Evolutionary conservation across 53 echinoderm and acorn worm species (phyloP).

Genomic region (Holothuria leucospilota): DNA sequence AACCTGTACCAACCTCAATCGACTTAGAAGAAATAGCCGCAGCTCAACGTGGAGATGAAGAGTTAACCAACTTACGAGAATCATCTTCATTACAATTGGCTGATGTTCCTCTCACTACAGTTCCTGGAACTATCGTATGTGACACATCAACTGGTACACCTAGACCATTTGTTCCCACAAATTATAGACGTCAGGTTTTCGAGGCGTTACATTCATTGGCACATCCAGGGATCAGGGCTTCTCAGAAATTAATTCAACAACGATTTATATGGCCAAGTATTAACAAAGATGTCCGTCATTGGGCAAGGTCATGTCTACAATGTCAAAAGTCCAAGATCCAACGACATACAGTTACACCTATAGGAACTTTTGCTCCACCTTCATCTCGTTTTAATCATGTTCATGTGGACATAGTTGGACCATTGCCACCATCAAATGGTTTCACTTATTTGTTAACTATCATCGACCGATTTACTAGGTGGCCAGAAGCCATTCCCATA

Average conservation of each 20-base stretch:
- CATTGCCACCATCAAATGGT: conserved; percentile 57
- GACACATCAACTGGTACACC: conserved; percentile 60
- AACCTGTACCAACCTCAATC: conserved; percentile 1
- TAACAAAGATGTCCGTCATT: conserved; percentile 66
- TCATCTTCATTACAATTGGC: conserved; percentile 48
- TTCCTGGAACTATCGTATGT: conserved; percentile 53
- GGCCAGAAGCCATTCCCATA: conserved; percentile 61
- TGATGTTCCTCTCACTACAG: conserved; percentile 15
- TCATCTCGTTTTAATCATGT: conserved; percentile 51
- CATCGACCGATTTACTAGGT: too few relatives aligned
- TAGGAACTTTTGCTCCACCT: conserved; percentile 50
- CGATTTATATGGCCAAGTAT: conserved; percentile 73
- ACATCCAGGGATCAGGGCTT: conserved; percentile 70
- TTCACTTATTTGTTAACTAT: conserved; percentile 41
- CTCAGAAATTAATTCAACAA: conserved; percentile 55
- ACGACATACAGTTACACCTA: conserved; percentile 47
- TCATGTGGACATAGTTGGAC: conserved; percentile 64
- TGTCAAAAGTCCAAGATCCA: conserved; percentile 66
- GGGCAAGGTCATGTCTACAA: conserved; percentile 61
- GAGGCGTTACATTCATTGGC: conserved; percentile 66
- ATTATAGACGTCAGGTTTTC: conserved; percentile 54
- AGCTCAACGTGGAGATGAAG: conserved; percentile 21
- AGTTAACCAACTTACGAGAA: not conserved
- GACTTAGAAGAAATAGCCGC: conserved; percentile 45
- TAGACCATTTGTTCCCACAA: conserved; percentile 44